Evolutionary conservation across 2,888 invertebrate species (phyloP), one percentile per base, ranked within the genome.

Genomic region (Catocala nupta): DNA sequence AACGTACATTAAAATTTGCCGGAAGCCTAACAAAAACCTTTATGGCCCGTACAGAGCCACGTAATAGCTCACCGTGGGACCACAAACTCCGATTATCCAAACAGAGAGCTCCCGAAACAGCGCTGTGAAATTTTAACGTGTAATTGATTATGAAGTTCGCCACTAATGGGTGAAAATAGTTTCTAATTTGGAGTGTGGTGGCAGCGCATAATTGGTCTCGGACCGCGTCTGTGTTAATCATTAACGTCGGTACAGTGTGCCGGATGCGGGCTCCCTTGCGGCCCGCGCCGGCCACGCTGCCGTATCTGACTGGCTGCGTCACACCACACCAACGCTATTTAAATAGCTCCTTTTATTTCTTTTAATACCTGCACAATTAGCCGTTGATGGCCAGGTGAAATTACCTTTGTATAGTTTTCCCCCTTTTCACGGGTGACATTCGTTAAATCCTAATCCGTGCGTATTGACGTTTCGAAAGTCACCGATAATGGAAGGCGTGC

Each of bases 141-240:
- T 92, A 94, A 92, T 93, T 93, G 93, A 93, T 93, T 92, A 93
- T 92, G 93, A 93, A 93, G 93, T 93, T 92, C 91, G 90, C 87
- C 87, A 85, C 89, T 92, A 93, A 93, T 93, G 93, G 93, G 86
- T 85, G 91, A 91, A 92, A 91, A 94, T 93, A 93, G 94, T 93
- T 92, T 92, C 93, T 93, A 94, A 93, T 94, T 93, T 92, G 89
- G 90, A 87, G 84, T 89, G 89, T 85, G 87, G 90, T 85, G 83
- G 85, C 82, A 77, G 84, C 81, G 84, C 80, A 87, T 93, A 92
- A 93, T 92, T 92, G 92, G 90, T 88, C 91, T 89, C 88, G 84
- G 86, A 85, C 86, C 87, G 84, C 83, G 87, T 82, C 89, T 84
- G 87, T 81, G 88, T 92, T 91, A 91, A 93, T 92, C 86, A 93